Evolutionary conservation across 2,797 vertebrate species (phyloP).

Genomic region (Megalops cyprinoides): DNA sequence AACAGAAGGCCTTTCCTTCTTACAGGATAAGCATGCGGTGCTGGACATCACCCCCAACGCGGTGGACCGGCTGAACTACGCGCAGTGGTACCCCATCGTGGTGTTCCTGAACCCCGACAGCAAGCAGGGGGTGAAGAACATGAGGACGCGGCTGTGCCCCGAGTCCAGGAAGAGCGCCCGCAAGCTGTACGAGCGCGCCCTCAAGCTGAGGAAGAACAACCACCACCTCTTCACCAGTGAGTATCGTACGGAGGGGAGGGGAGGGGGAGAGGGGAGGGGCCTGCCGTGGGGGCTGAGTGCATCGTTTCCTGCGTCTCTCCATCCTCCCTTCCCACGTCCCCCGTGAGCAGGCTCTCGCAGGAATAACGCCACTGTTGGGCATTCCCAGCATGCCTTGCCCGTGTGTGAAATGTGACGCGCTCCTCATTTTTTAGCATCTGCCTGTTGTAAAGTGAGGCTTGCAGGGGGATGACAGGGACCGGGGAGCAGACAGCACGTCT

Average conservation of each 20-base stretch:
- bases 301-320: not conserved
- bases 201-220: slow-evolving; percentile 96
- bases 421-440: slow-evolving; percentile 36
- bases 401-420: slow-evolving; percentile 32
- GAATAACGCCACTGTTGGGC: slow-evolving; percentile 21
- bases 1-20: not conserved
- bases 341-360: slow-evolving; percentile 40
- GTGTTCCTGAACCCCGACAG: slow-evolving; percentile 96
- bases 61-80: slow-evolving; percentile 96
- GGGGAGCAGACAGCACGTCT: not conserved
- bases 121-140: slow-evolving; percentile 96
- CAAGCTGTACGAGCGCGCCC: slow-evolving; percentile 92
- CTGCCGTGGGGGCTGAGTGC: not conserved
- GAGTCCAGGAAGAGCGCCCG: slow-evolving; percentile 96
- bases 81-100: slow-evolving; percentile 99
- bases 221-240: slow-evolving; percentile 97
- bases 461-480: not conserved
- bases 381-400: slow-evolving; percentile 30
- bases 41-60: slow-evolving; percentile 98
- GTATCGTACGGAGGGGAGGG: slow-evolving; percentile 50
- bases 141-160: slow-evolving; percentile 92
- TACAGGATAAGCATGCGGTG: slow-evolving; percentile 94
- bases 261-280: not conserved
- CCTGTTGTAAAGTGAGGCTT: slow-evolving; percentile 28
- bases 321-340: not conserved